These are phyloP conservation scores for Polia nebulosa DNA, from an alignment of 2,888 invertebrate species.

Conservation along the genomic window DNA sequence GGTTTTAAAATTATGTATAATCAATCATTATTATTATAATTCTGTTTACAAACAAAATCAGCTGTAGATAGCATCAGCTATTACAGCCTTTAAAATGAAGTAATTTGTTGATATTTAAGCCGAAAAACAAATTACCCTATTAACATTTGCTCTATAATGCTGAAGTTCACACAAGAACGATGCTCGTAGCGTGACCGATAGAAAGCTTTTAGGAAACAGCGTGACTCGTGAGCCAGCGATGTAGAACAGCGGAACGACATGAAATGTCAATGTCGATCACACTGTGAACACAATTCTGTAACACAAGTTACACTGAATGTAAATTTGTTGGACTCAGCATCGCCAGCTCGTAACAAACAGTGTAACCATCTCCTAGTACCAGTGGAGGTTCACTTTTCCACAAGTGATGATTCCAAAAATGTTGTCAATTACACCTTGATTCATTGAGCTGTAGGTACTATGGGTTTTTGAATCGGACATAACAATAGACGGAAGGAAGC, in stretches of 20 bases:
- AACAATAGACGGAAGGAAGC: too few species aligned
- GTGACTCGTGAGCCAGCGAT: constrained; percentile 51
- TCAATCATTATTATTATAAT: too few species aligned
- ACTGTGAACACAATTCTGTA: constrained; percentile 14
- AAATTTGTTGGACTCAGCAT: not conserved
- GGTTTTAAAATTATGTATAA: too few species aligned
- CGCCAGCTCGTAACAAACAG: not conserved
- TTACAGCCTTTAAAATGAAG: not conserved
- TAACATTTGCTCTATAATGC: constrained; percentile 35
- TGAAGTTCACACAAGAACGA: constrained; percentile 45
- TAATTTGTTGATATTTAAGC: not conserved
- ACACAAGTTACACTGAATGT: not conserved
- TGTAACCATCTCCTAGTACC: not conserved
- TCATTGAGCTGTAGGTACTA: not conserved
- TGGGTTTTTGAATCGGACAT: too few species aligned
- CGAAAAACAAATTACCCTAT: not conserved
- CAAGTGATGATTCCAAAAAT: not conserved
- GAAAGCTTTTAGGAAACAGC: constrained; percentile 55
- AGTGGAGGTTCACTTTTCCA: not conserved
- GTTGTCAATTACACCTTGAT: not conserved
- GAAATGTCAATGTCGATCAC: constrained; percentile 70
- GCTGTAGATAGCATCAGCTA: not conserved
- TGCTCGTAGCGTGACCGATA: constrained; percentile 49
- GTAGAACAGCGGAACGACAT: constrained; percentile 61
- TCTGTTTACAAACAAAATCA: not conserved